Base-by-base conservation (phyloP, 2,797 vertebrate species). In the Bryconaethiops microstoma region DNA sequence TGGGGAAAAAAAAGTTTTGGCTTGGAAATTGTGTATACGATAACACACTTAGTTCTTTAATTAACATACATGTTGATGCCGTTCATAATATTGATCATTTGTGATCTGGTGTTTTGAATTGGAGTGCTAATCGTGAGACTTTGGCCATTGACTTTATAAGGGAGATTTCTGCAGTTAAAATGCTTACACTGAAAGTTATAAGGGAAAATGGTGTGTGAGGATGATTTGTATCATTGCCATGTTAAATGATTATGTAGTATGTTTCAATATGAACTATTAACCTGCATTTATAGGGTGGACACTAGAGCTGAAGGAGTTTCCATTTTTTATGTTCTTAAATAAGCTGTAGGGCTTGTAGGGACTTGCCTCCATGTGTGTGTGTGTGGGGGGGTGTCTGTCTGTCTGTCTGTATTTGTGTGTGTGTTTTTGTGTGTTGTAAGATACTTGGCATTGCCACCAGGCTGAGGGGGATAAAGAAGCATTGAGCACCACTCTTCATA, bases 401-500 rank as follows among this genome's bases (percentile, higher is more conserved):
- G 55, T 76, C 35, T 21, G 50, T 57, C 69, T 77, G 72, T 71
- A 77, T 55, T 39, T 57, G 54, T 52, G 48, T 52, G 48, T 52
- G 48, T 35, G 35, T 72, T 77, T 50, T 25, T 71, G 17, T 76
- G 48, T 74, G 19, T 54, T 65, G 7, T 16, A 48, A 68, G 74
- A 29, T 62, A 50, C 78, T 68, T 73, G 73, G 48, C 78, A 69
- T 77, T 82, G 76, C 76, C 45, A 35, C 35, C 9, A 63, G 71
- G 82, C 74, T 72, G 77, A 69, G 23, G 42, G 72, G 57, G 25
- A 52, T 19, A 54, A 35, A 74, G 50, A 70, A 35, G 55, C 48
- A 84, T 45, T 75, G 79, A 76, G 87, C 84, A 17, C 54, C 68
- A 74, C 77, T 64, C 63, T 39, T 64, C n/a, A n/a, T n/a, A n/a